These are phyloP conservation scores for Chloroceryle amazona DNA, from an alignment of 2,797 vertebrate genomes.

Conservation along the genomic window DNA sequence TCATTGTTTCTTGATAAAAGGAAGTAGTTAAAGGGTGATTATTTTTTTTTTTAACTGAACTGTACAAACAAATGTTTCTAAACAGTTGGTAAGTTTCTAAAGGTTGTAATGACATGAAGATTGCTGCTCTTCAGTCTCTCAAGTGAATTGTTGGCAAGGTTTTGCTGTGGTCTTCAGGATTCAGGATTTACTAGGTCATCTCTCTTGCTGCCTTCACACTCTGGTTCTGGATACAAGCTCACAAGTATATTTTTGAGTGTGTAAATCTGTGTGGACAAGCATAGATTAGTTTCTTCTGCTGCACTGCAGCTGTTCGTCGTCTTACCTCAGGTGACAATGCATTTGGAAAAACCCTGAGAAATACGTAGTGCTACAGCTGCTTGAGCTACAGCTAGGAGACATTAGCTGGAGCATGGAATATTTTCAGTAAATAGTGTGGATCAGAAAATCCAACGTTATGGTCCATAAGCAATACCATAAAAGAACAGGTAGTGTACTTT, in stretches of 20 bases:
- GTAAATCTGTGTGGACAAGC: not conserved
- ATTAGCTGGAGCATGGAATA: not conserved
- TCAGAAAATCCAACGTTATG: not conserved
- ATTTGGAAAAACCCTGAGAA: not conserved
- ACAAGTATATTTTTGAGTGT: not conserved
- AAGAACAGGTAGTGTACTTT: not conserved
- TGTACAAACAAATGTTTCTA: not conserved
- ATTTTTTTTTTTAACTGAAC: not conserved
- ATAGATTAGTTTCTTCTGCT: not conserved
- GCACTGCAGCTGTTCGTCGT: not conserved
- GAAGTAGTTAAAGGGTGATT: not conserved
- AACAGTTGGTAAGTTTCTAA: not conserved
- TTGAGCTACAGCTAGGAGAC: not conserved
- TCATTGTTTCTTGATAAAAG: not conserved
- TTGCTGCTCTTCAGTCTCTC: not conserved
- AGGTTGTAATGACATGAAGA: not conserved
- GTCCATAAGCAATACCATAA: not conserved
- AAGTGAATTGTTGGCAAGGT: not conserved
- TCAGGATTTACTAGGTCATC: slow-evolving; percentile 20
- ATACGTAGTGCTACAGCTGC: not conserved
- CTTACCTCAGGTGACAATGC: not conserved
- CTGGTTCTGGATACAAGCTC: not conserved
- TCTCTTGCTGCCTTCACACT: not conserved
- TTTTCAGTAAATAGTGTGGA: not conserved
- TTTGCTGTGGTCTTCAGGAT: not conserved